These are phyloP conservation scores for Eremobia ochroleuca DNA, from an alignment of 2,888 invertebrate genomes.

Conservation along the genomic window DNA sequence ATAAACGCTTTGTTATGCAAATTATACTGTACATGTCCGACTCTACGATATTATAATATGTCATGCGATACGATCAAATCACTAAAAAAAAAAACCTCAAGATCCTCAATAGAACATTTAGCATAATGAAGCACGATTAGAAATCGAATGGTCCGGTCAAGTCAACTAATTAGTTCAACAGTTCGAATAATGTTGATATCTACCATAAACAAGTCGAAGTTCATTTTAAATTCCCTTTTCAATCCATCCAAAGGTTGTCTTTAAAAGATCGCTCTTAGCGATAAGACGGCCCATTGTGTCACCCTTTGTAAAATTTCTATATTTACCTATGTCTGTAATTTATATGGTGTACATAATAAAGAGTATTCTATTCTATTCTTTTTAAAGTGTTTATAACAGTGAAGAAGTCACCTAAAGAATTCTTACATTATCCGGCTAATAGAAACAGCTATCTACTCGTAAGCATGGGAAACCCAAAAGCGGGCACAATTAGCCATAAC, in stretches of 20 bases:
- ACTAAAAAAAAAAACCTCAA: constrained; percentile 26
- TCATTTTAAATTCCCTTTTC: too few relatives aligned
- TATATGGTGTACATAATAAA: too few relatives aligned
- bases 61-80: constrained; percentile 47
- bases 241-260: too few relatives aligned
- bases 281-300: too few relatives aligned
- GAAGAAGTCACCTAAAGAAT: neutral
- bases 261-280: too few relatives aligned
- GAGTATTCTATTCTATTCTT: too few relatives aligned
- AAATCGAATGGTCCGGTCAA: constrained; percentile 11
- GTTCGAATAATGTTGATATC: neutral
- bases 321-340: too few relatives aligned
- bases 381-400: neutral
- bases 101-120: constrained; percentile 50
- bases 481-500: constrained; percentile 26
- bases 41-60: constrained; percentile 39
- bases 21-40: constrained; percentile 46
- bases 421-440: neutral
- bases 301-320: too few relatives aligned
- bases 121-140: constrained; percentile 40
- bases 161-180: constrained; percentile 2
- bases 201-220: neutral
- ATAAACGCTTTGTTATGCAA: constrained; percentile 58
- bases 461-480: constrained; percentile 31
- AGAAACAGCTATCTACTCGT: too few relatives aligned